phyloP scores from a whole-genome alignment of 2,888 invertebrate genomes.

The Gastrophysa polygoni region DNA sequence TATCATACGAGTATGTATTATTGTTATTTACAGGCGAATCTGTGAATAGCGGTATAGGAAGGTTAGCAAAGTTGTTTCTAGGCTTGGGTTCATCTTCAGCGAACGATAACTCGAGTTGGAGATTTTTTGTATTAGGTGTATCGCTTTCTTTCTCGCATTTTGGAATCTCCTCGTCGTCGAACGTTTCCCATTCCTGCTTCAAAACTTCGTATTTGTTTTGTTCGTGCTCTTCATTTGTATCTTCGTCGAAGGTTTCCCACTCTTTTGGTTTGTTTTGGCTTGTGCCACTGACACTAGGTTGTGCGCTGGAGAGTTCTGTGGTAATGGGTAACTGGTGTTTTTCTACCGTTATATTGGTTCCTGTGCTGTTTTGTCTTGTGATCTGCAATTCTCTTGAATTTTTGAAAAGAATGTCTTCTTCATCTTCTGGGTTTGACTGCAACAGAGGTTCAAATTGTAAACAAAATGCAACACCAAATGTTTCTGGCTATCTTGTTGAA shows the following conservation, averaged over 20 bases:
- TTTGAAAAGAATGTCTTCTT: conserved; percentile 65
- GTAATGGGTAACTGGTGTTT: conserved; percentile 35
- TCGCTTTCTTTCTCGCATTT: conserved; percentile 15
- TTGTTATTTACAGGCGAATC: conserved; percentile 62
- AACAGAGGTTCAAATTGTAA: conserved; percentile 15
- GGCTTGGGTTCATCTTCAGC: conserved; percentile 30
- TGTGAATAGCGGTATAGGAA: conserved; percentile 63
- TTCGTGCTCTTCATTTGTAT: conserved; percentile 36
- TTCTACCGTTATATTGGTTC: conserved; percentile 36
- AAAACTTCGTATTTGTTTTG: conserved; percentile 34
- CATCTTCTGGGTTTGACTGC: conserved; percentile 52
- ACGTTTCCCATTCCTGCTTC: conserved; percentile 43
- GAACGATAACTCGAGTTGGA: conserved; percentile 40
- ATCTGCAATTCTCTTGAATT: conserved; percentile 50
- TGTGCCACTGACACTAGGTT: conserved; percentile 22
- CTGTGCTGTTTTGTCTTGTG: conserved; percentile 41
- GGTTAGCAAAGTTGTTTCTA: conserved; percentile 33
- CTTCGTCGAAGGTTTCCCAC: conserved; percentile 47
- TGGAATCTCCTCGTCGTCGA: conserved; percentile 30
- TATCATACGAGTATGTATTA: conserved; percentile 53
- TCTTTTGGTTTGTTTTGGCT: conserved; percentile 17
- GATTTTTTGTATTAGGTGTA: conserved; percentile 30
- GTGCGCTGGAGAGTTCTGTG: conserved; percentile 2
- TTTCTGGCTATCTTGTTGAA: no score
- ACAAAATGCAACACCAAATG: no score